phyloP scores from a whole-genome alignment of 2,888 invertebrate species.

The Strigamia maritima region DNA sequence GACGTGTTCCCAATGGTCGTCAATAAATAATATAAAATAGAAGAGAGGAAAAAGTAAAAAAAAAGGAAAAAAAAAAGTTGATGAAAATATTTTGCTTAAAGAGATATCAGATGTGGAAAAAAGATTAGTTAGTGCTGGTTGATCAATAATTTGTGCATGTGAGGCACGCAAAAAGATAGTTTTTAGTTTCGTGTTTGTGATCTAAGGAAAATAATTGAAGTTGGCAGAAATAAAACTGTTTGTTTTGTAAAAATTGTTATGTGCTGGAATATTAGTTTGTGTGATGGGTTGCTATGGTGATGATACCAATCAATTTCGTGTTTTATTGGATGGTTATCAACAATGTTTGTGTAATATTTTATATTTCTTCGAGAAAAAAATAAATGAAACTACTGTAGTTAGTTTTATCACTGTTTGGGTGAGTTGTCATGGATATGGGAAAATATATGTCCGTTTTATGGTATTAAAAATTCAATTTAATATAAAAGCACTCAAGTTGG shows the following conservation, averaged over 20 bases:
- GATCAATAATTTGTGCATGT: slow-evolving; percentile 22
- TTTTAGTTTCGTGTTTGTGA: slow-evolving; percentile 13
- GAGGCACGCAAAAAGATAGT: slow-evolving; percentile 16
- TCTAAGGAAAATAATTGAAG: background rate
- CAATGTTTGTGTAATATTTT: background rate
- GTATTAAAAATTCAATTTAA: too few species aligned
- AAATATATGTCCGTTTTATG: too few species aligned
- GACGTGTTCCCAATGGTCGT: slow-evolving; percentile 21
- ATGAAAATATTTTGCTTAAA: background rate
- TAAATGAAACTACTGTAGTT: background rate
- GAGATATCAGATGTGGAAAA: background rate
- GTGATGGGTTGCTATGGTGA: background rate
- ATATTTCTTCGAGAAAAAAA: background rate
- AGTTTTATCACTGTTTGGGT: background rate
- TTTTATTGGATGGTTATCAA: background rate
- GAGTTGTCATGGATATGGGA: background rate
- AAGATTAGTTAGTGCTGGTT: background rate
- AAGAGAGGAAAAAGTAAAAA: background rate
- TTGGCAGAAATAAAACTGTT: background rate
- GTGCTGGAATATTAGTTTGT: background rate
- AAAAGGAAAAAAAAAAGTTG: background rate
- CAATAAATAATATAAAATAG: background rate
- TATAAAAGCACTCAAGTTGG: too few species aligned
- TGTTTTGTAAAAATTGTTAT: background rate
- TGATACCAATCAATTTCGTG: background rate